These are phyloP conservation scores for Halictus quadricinctus DNA, from an alignment of 2,888 invertebrate species.

Conservation along the genomic window DNA sequence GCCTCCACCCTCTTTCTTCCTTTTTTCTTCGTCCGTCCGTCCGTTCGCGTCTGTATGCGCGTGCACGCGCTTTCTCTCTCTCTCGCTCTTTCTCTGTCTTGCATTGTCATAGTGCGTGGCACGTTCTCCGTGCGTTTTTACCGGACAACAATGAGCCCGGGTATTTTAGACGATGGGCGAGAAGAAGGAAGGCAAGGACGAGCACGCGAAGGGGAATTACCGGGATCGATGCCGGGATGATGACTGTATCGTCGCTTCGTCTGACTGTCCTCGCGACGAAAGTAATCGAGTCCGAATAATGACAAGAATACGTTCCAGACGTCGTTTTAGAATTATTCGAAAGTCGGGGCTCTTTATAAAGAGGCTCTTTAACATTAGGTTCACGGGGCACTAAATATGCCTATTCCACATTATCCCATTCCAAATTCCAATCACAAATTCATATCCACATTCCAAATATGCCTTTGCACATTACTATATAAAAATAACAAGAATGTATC, in stretches of 20 bases:
- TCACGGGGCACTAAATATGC: no score
- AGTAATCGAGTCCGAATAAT: constrained; percentile 17
- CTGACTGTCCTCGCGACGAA: constrained; percentile 13
- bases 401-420: no score
- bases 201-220: constrained; percentile 29
- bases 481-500: no score
- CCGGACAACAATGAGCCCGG: constrained; percentile 49
- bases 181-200: constrained; percentile 23
- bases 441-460: no score
- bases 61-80: neutral
- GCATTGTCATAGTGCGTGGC: constrained; percentile 46
- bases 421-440: no score
- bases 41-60: neutral
- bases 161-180: constrained; percentile 54
- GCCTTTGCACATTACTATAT: no score
- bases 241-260: constrained; percentile 11
- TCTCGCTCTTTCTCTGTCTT: neutral
- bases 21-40: constrained; percentile 2
- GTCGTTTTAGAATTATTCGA: neutral
- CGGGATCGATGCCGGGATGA: constrained; percentile 20
- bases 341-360: neutral
- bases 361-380: neutral
- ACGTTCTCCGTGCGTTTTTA: constrained; percentile 52
- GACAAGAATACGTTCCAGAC: neutral
- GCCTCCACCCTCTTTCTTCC: neutral